These are phyloP conservation scores for Beris morrisii DNA, from an alignment of 2,888 invertebrate genomes.

Conservation along the genomic window DNA sequence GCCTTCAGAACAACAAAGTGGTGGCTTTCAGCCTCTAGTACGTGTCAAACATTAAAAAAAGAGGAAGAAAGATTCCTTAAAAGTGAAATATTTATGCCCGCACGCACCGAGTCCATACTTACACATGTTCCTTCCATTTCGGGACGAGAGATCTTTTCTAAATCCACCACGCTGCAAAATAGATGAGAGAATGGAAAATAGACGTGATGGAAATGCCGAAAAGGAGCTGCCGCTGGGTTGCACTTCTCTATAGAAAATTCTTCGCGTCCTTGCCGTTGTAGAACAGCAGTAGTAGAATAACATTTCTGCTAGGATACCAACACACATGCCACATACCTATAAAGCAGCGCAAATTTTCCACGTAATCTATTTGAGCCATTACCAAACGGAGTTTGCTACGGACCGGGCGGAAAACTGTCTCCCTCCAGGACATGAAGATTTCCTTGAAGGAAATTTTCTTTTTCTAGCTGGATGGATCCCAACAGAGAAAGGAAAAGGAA, in stretches of 20 bases:
- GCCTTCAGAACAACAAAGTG: slow-evolving; percentile 21
- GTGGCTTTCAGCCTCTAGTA: slow-evolving; percentile 18
- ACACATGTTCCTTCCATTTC: slow-evolving; percentile 35
- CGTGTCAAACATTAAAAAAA: slow-evolving; percentile 32
- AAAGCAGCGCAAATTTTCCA: slow-evolving; percentile 38
- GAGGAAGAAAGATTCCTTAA: slow-evolving; percentile 24
- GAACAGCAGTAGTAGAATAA: background rate
- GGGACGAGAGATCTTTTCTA: slow-evolving; percentile 13
- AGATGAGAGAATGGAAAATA: slow-evolving; percentile 26
- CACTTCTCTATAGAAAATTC: background rate
- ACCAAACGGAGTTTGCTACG: slow-evolving; percentile 9
- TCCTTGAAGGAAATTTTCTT: slow-evolving; percentile 26
- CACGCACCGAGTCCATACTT: slow-evolving; percentile 33
- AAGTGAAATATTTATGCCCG: slow-evolving; percentile 39
- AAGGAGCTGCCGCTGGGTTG: background rate
- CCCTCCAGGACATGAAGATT: slow-evolving; percentile 7
- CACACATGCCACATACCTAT: background rate
- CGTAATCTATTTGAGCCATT: slow-evolving; percentile 40
- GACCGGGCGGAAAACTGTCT: background rate
- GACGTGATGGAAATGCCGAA: slow-evolving; percentile 35
- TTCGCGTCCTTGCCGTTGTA: background rate
- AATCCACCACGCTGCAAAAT: slow-evolving; percentile 12
- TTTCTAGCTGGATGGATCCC: slow-evolving; percentile 28
- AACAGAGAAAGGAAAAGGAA: slow-evolving; percentile 17
- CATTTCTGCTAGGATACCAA: background rate